Conservation (phyloP, 2,113 vertebrate species). For the Sardina pilchardus region DNA sequence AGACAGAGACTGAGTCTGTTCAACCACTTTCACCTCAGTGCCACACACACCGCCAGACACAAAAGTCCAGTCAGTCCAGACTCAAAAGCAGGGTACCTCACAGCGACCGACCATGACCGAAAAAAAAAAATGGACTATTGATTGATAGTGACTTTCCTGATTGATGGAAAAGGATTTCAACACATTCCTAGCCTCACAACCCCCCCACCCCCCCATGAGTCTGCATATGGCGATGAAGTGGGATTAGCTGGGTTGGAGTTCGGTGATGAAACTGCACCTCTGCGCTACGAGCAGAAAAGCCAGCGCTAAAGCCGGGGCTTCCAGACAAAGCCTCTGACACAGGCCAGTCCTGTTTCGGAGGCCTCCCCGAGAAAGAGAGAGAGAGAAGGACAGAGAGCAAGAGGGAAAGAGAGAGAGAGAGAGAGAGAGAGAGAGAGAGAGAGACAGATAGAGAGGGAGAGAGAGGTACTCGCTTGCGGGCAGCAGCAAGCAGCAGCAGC, state of each 20-base stretch:
- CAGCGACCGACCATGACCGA: background rate
- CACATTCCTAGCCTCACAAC: background rate
- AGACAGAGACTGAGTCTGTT: slow-evolving; percentile 7
- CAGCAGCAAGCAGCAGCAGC: background rate
- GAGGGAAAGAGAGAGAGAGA: background rate
- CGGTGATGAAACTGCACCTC: background rate
- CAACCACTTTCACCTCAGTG: background rate
- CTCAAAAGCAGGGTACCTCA: background rate
- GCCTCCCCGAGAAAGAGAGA: slow-evolving; percentile 31
- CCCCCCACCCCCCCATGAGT: background rate
- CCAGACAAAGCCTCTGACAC: slow-evolving; percentile 64
- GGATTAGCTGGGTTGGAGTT: background rate
- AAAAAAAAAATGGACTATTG: background rate
- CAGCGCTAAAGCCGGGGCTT: slow-evolving; percentile 43
- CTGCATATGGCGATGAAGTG: background rate
- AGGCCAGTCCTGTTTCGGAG: slow-evolving; percentile 39
- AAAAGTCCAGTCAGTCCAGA: background rate
- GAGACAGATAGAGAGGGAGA: background rate
- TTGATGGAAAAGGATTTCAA: background rate
- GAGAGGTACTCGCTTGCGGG: background rate
- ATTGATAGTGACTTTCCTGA: background rate
- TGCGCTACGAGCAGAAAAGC: slow-evolving; percentile 34
- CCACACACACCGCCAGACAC: background rate
- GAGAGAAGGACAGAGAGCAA: background rate
- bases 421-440: background rate